Conservation (phyloP, 1,140 invertebrate genomes). For the Hycleus phaleratus region DNA sequence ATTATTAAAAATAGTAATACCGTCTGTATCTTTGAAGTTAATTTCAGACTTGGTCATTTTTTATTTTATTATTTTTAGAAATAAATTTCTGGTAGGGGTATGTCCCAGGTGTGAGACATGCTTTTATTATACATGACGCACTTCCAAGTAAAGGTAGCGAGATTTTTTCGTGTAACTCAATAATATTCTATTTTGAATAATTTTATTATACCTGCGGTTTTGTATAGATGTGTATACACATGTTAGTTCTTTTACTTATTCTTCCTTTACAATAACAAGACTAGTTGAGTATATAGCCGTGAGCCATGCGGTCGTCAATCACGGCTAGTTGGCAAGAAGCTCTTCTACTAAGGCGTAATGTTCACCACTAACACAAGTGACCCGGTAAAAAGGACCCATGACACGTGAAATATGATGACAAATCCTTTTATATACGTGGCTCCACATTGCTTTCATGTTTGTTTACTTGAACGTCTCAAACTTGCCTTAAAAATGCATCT, state of each 20-base stretch:
- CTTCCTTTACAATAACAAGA: neutral
- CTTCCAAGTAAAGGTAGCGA: no score
- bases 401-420: conserved; percentile 25
- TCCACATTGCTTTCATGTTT: conserved; percentile 6
- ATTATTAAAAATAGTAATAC: neutral
- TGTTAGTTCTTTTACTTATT: no score
- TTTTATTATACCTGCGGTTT: no score
- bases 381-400: conserved; percentile 19
- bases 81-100: neutral
- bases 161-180: no score
- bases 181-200: no score
- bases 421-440: conserved; percentile 15
- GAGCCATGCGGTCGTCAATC: conserved; percentile 14
- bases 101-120: neutral
- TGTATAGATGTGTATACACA: no score
- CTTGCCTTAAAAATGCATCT: no score
- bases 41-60: no score
- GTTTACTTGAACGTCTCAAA: no score
- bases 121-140: no score
- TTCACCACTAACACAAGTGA: conserved; percentile 18
- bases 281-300: conserved; percentile 6
- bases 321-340: conserved; percentile 16
- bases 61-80: neutral
- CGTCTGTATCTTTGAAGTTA: no score
- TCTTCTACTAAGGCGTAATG: conserved; percentile 7